Evolutionary conservation across 2,797 vertebrate genomes (phyloP), one percentile per base, ranked within the genome.

Genomic region (Gastrophryne carolinensis): DNA sequence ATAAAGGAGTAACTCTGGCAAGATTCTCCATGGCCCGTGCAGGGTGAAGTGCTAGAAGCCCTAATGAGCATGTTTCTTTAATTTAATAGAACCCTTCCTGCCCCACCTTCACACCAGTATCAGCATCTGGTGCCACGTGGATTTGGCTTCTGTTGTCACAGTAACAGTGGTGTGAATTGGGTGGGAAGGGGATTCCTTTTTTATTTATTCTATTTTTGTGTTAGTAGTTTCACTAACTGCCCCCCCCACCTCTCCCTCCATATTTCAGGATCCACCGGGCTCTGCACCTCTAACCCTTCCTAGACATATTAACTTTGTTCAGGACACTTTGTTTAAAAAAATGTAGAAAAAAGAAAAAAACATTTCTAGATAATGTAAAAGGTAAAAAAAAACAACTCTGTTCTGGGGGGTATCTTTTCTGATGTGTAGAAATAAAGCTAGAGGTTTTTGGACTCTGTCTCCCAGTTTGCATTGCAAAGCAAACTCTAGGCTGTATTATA

Each of bases 341-440:
- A 63, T 56, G 69, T 53, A 75, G 53, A 34, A 49, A 56, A 71
- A 49, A 71, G 6, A 29, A 35, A 54, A 66, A 69, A 61, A 21
- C 3, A 49, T 66, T 75, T 75, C 39, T 65, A 66, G 35, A 64
- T 72, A 66, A 58, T 66, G 75, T 78, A 57, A 47, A 74, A 58
- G 24, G 2, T 57, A 29, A 57, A 56, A 76, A 77, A 78, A 78
- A 63, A 53, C 3, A 35, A 5, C 39, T 60, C 68, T 67, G 3
- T 52, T 52, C 30, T 66, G 68, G 75, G 60, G 68, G 24, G 68
- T 77, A 39, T 72, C 75, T 78, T 78, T 78, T 78, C 75, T 78
- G 68, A 78, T 30, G 24, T 52, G 75, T 78, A 78, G 75, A 72
- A 78, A 78, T 78, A 78, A 78, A 65, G 56, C 26, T 78, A 78